Base-by-base conservation (phyloP, 2,113 vertebrate species). In the Forbesichthys agassizii region DNA sequence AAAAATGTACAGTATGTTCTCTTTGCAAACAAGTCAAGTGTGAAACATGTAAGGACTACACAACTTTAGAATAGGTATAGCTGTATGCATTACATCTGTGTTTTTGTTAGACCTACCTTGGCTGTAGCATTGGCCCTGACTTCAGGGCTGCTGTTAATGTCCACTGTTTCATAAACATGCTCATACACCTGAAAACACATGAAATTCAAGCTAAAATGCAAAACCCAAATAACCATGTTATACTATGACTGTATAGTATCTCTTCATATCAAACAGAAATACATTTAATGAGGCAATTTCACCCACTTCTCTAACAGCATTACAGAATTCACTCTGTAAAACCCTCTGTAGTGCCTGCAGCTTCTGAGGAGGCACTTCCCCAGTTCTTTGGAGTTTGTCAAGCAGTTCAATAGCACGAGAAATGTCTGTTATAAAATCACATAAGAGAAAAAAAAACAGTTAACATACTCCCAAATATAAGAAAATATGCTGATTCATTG, bases 321-420 rank as follows among this genome's bases (percentile, higher is more conserved):
- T 97, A 86, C 98, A 99, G 92, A 99, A 99, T 82, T 99, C 96
- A 86, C 98, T 99, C 70, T 99, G 98, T 80, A 99, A 91, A 81
- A 99, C 98, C 78, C 96, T 95, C 77, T 99, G 98, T 78, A 99
- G 90, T 0, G 97, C 97, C 79, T 99, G 97, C 54, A 99, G 93
- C 86, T 99, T 99, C 89, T 98, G 96, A 11, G 97, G 96, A 54
- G 97, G 97, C 9, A 99, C 96, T 75, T 99, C 98, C 66, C 97
- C 98, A 20, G 95, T 98, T 76, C 94, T 94, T 80, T 99, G 98
- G 52, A 99, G 91, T 86, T 99, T 99, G 84, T 99, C 98, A 73
- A 99, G 90, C 73, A 99, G 91, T 75, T 99, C 98, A 81, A 99
- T 96, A 54, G 97, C 97, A 89, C 98, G 94, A 83, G 95, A 96